Conservation (phyloP, 2,797 vertebrate species). For the Galaxias olidus region DNA sequence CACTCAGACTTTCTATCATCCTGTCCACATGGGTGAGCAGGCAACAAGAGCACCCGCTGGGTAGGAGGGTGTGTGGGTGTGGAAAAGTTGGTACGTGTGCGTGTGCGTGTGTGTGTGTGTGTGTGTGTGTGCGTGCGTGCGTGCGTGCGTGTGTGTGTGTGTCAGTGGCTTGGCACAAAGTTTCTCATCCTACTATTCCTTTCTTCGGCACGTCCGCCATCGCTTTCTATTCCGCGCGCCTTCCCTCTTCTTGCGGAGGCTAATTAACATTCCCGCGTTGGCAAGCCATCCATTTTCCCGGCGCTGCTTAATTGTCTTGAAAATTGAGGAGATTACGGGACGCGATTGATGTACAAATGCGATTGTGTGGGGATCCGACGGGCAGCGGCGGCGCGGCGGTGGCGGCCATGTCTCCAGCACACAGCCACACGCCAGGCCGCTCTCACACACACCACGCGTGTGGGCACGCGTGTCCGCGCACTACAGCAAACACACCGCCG, state of each 20-base stretch:
- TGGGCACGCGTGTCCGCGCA: neutral
- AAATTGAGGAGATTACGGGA: constrained; percentile 71
- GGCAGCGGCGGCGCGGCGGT: constrained; percentile 22
- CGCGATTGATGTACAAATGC: constrained; percentile 66
- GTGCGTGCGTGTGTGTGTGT: too few relatives aligned
- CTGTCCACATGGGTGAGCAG: neutral
- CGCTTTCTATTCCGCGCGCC: constrained; percentile 51
- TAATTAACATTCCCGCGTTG: constrained; percentile 71
- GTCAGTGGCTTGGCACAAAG: neutral
- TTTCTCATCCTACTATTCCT: neutral
- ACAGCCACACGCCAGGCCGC: too few relatives aligned
- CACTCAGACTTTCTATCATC: neutral
- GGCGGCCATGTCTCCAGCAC: too few relatives aligned
- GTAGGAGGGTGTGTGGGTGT: too few relatives aligned
- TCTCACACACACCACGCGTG: constrained; percentile 4
- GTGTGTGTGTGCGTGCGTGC: too few relatives aligned
- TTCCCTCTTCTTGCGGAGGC: constrained; percentile 61
- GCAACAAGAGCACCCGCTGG: neutral
- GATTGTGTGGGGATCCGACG: constrained; percentile 58
- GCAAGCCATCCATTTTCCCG: constrained; percentile 68
- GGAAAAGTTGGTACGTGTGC: too few relatives aligned
- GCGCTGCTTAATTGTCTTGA: constrained; percentile 71
- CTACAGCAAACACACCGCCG: too few relatives aligned
- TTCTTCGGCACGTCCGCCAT: constrained; percentile 31
- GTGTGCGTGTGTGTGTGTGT: too few relatives aligned